Evolutionary conservation across 2,113 vertebrate genomes (phyloP).

Genomic region (Neomonachus schauinslandi): DNA sequence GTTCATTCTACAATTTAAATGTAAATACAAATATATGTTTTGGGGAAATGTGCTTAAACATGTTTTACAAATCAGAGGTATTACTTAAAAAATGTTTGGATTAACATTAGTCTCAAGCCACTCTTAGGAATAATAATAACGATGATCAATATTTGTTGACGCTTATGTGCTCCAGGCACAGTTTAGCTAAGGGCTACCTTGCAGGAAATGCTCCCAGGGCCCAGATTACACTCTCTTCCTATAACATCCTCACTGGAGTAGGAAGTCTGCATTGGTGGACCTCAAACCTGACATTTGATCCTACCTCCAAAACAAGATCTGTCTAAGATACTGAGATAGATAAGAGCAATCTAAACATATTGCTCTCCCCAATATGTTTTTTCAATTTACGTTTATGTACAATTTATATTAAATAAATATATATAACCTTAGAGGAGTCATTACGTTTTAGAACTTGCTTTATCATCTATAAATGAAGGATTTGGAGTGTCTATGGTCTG

Average conservation of each 20-base stretch:
- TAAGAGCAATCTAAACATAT: too few species aligned
- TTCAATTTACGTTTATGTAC: background rate
- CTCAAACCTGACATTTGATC: background rate
- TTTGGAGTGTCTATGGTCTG: background rate
- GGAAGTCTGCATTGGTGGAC: background rate
- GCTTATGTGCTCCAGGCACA: background rate
- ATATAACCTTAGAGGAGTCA: background rate
- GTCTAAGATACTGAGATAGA: background rate
- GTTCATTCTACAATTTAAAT: background rate
- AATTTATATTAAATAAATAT: background rate
- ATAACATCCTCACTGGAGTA: background rate
- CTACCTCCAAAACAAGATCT: background rate
- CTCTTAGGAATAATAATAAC: background rate
- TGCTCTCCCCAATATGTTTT: background rate
- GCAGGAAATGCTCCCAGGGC: background rate
- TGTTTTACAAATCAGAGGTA: background rate
- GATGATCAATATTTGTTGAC: background rate
- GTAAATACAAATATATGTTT: background rate
- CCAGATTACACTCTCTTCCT: background rate
- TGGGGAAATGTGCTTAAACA: background rate
- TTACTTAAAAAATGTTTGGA: background rate
- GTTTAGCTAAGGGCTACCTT: background rate
- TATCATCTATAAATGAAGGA: background rate
- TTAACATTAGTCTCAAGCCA: background rate
- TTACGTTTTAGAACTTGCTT: slow-evolving; percentile 22